phyloP scores from a whole-genome alignment of 2,797 vertebrate genomes.

The Bradypus variegatus region DNA sequence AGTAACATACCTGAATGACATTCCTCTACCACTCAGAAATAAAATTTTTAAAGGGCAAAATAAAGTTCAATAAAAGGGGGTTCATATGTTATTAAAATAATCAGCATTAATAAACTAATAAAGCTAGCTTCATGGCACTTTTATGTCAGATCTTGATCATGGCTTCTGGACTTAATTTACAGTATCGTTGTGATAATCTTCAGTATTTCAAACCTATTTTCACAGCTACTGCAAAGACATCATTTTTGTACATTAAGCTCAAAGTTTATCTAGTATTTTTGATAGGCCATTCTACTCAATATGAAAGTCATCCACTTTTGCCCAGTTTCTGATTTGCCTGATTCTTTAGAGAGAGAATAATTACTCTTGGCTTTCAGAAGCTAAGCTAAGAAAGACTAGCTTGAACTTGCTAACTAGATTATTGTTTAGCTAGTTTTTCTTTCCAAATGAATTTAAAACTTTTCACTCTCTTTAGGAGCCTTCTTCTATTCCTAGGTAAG shows the following conservation, averaged over 20 bases:
- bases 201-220: slow-evolving; percentile 13
- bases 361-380: slow-evolving; percentile 62
- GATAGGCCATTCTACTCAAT: not conserved
- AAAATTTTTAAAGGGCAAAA: not conserved
- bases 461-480: slow-evolving; percentile 53
- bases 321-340: slow-evolving; percentile 48
- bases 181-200: not conserved
- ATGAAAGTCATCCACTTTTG: slow-evolving; percentile 24
- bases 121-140: not conserved
- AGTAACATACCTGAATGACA: not conserved
- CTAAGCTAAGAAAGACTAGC: slow-evolving; percentile 65
- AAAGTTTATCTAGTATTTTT: slow-evolving; percentile 21
- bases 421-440: slow-evolving; percentile 49
- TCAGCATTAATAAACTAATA: not conserved
- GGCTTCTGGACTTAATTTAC: not conserved
- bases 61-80: not conserved
- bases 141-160: not conserved
- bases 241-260: not conserved
- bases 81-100: not conserved
- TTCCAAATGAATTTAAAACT: slow-evolving; percentile 62
- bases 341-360: slow-evolving; percentile 66
- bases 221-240: not conserved
- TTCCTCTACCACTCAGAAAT: not conserved
- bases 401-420: slow-evolving; percentile 71
- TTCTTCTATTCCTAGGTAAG: slow-evolving; percentile 40